Base-by-base conservation (phyloP, 2,888 invertebrate species). In the Spilosoma lubricipeda region DNA sequence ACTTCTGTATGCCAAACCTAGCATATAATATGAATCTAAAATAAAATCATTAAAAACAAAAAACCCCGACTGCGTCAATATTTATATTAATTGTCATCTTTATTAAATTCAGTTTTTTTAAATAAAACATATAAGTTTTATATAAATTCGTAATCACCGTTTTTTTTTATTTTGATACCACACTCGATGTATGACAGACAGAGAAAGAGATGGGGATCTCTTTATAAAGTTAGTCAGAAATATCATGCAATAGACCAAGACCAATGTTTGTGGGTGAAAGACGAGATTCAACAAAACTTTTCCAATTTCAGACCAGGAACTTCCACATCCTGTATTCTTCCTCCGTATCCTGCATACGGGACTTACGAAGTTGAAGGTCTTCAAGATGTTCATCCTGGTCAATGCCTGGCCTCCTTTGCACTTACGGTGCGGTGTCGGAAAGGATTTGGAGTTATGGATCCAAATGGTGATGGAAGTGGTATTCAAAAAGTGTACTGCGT, bases 291-390 rank as follows among this genome's bases (percentile, higher is more conserved):
- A 13, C 5, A 15, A 27, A n/a, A 56, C 13, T 27, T 9, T 59
- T n/a, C 27, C 0, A 15, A 20, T 75, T 72, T 36, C 72, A 72
- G 72, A 36, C 3, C 52, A 30, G 39, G 66, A 8, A 30, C 33
- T 42, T 11, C 33, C 30, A 69, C 48, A 9, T 48, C 52, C 4
- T 75, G 75, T 30, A 48, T 75, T 1, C 63, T 75, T 1, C 75
- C 75, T 1, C 13, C 30, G 8, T 75, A 75, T 36, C 75, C 75
- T 7, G n/a, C 59, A 2, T 52, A 75, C 15, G 75, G 75, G 8
- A 67, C 64, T 0, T 75, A 75, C 36, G 23, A 56, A 27, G 75
- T 75, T 0, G 18, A 59, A 0, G 70, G 70, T 33, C n/a, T 63
- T 2, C 72, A 59, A 0, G 30, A 69, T 27, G 75, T 70, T 13